phyloP scores from a whole-genome alignment of 2,888 invertebrate species.

The Drosophila lutescens region DNA sequence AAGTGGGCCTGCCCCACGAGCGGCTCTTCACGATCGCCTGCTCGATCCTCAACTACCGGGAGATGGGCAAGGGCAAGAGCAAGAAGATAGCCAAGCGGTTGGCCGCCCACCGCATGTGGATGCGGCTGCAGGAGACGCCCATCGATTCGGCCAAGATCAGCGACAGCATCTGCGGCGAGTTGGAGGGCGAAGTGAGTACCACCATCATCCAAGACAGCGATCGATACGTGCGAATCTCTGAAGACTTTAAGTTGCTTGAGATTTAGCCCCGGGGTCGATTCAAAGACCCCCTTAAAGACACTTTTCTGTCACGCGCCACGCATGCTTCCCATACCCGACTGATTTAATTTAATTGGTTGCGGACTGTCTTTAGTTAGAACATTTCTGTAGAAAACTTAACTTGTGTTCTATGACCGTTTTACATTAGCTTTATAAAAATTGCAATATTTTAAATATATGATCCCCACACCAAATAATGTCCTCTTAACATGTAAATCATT shows the following conservation, averaged over 20 bases:
- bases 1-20: conserved; percentile 93
- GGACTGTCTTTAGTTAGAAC: background rate
- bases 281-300: background rate
- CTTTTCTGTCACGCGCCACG: background rate
- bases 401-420: no score
- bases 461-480: background rate
- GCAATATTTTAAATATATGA: background rate
- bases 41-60: conserved; percentile 92
- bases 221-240: conserved; percentile 39
- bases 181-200: conserved; percentile 87
- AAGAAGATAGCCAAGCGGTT: conserved; percentile 98
- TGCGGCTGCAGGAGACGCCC: conserved; percentile 91
- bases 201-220: conserved; percentile 21
- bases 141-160: conserved; percentile 87
- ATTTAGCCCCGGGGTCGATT: conserved; percentile 30
- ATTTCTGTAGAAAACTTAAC: background rate
- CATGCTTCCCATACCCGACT: background rate
- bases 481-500: no score
- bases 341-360: background rate
- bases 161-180: conserved; percentile 89
- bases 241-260: conserved; percentile 24
- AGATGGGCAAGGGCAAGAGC: conserved; percentile 95
- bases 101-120: conserved; percentile 98
- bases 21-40: conserved; percentile 97
- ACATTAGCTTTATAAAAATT: background rate